Evolutionary conservation across 2,113 vertebrate genomes (phyloP), one percentile per base, ranked within the genome.

Genomic region (Proteles cristata): DNA sequence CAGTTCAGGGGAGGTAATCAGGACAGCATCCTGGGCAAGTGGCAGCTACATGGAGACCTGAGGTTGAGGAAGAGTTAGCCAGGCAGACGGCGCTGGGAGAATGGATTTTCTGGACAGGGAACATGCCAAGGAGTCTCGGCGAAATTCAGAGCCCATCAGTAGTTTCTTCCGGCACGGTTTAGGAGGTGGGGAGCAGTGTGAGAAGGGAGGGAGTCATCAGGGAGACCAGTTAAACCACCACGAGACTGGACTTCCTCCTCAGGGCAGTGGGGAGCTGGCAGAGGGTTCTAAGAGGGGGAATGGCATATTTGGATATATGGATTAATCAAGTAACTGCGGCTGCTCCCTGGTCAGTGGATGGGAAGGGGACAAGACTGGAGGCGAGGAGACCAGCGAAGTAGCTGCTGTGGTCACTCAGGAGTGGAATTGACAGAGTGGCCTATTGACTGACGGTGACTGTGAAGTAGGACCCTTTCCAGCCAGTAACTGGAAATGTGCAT

Each of bases 391-490:
- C 81, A 66, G 61, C 5, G 23, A 66, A 69, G 68, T 50, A 68
- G 74, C 65, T 31, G 9, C 23, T 66, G 35, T 80, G 35, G 68
- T 77, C 58, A 16, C 31, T 25, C 69, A 58, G 63, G 74, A 94
- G 61, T 39, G 28, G 16, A 50, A 83, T 11, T 61, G 58, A 61
- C 15, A 71, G 90, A 26, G 63, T 39, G 12, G 76, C 68, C 33
- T 95, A 0, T 48, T 25, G 43, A 77, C 48, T 55, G 74, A 65
- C 4, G 1, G 9, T 77, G 96, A 69, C 12, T 68, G 74, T 63
- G 48, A 81, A 68, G 93, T 86, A n/a, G 83, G 94, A 88, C 11
- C 17, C 43, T 95, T 95, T 96, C 90, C 95, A 98, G 26, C 16
- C 21, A 80, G 33, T 93, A 87, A 55, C 94, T 96, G 88, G 94